These are phyloP conservation scores for Malachius bipustulatus DNA, from an alignment of 2,888 invertebrate genomes.

Conservation along the genomic window DNA sequence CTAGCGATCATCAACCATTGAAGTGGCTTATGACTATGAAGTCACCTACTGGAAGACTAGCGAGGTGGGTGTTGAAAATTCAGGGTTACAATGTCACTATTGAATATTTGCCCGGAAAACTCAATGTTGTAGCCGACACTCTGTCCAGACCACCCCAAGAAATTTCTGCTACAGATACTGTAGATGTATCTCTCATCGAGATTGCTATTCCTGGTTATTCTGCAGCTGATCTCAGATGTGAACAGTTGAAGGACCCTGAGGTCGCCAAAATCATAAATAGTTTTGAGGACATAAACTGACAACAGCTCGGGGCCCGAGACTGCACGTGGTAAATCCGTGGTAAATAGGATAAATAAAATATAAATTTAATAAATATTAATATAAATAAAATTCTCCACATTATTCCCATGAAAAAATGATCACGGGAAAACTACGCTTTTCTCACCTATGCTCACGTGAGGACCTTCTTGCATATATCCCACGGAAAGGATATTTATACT, in stretches of 20 bases:
- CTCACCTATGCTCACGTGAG: too few species aligned
- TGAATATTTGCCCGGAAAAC: slow-evolving; percentile 30
- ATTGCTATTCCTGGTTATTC: slow-evolving; percentile 14
- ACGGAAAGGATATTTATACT: too few species aligned
- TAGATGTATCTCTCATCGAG: slow-evolving; percentile 12
- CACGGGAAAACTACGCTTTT: too few species aligned
- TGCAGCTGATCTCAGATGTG: slow-evolving; percentile 9
- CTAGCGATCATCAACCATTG: slow-evolving; percentile 9
- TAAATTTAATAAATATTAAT: too few species aligned
- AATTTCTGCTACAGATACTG: background rate
- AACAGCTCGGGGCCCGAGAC: too few species aligned
- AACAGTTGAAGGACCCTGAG: slow-evolving; percentile 20
- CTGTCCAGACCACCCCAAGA: slow-evolving; percentile 25
- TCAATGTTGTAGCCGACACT: slow-evolving; percentile 32
- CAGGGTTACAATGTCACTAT: slow-evolving; percentile 31
- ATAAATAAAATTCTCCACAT: too few species aligned
- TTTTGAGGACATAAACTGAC: slow-evolving; percentile 13
- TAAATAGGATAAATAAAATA: too few species aligned
- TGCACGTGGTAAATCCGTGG: too few species aligned
- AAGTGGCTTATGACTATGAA: slow-evolving; percentile 34
- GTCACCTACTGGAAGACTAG: slow-evolving; percentile 32
- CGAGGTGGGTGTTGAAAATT: slow-evolving; percentile 35
- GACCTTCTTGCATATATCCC: too few species aligned
- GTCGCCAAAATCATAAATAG: slow-evolving; percentile 18
- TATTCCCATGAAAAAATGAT: too few species aligned